These are phyloP conservation scores for Sterrhoptilus dennistouni DNA, from an alignment of 2,113 vertebrate species.

Conservation along the genomic window DNA sequence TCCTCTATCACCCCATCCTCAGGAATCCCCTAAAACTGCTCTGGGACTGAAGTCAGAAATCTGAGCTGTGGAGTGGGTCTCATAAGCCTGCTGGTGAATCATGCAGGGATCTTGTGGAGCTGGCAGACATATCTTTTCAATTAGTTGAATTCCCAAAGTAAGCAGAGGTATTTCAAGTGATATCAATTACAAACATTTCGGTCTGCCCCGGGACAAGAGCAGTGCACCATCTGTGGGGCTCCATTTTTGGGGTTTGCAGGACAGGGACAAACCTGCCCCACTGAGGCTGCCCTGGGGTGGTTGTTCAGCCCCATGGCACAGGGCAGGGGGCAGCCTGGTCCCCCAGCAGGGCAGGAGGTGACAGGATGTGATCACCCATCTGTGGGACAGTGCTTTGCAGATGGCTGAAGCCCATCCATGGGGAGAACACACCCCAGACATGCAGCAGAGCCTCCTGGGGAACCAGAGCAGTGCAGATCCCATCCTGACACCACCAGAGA, in stretches of 20 bases:
- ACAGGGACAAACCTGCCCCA: neutral
- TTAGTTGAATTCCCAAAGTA: neutral
- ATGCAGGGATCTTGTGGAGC: neutral
- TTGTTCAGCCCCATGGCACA: accelerated
- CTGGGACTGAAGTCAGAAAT: neutral
- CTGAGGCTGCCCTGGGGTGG: neutral
- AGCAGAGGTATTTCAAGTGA: neutral
- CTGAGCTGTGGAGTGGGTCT: neutral
- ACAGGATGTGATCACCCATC: accelerated
- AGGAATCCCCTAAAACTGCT: neutral
- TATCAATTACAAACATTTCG: neutral
- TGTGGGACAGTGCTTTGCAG: neutral
- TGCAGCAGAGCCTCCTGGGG: accelerated
- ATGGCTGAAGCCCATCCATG: accelerated
- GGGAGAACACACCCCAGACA: accelerated
- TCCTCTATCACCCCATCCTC: neutral
- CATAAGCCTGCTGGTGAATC: neutral
- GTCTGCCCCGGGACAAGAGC: accelerated
- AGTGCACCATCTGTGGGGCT: accelerated
- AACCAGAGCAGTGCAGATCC: neutral
- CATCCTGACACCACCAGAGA: accelerated
- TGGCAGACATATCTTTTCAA: neutral
- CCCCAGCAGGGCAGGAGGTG: no score
- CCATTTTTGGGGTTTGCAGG: neutral
- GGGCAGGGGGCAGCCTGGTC: accelerated